These are phyloP conservation scores for Peromyscus polionotus DNA, from an alignment of 2,113 vertebrate species.

Conservation along the genomic window DNA sequence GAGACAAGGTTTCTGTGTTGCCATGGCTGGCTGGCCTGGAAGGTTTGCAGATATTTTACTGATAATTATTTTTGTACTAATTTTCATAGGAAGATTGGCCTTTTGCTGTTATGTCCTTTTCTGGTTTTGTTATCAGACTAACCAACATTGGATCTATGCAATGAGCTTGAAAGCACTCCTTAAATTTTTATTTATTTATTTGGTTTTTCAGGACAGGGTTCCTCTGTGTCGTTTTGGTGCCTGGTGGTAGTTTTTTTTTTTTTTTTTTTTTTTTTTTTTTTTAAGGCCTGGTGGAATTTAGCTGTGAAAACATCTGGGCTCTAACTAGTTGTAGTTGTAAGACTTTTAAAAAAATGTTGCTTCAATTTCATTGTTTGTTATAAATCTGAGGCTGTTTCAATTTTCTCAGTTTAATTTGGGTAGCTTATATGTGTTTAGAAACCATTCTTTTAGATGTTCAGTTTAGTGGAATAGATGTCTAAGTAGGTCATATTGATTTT, in stretches of 20 bases:
- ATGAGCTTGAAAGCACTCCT: not conserved
- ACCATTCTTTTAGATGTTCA: not conserved
- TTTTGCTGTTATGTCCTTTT: not conserved
- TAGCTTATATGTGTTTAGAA: not conserved
- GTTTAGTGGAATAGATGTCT: too few relatives aligned
- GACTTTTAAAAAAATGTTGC: not conserved
- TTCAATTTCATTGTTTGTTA: not conserved
- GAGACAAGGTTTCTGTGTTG: not conserved
- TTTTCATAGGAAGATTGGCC: not conserved
- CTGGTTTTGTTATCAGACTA: not conserved
- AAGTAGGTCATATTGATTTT: not conserved
- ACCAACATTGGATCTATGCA: not conserved
- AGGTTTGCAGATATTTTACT: not conserved
- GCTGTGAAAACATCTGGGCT: not conserved
- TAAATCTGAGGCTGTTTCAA: not conserved
- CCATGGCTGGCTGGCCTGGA: not conserved
- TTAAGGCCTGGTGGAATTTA: not conserved
- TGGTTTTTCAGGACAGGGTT: too few relatives aligned
- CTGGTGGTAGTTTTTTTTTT: too few relatives aligned
- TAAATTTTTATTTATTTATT: not conserved
- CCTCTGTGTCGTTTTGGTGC: too few relatives aligned
- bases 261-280: too few relatives aligned
- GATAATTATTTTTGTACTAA: not conserved
- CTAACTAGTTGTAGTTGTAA: not conserved
- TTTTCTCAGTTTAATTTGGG: not conserved